phyloP scores from a whole-genome alignment of 1,140 invertebrate species.

The Colletes latitarsis region DNA sequence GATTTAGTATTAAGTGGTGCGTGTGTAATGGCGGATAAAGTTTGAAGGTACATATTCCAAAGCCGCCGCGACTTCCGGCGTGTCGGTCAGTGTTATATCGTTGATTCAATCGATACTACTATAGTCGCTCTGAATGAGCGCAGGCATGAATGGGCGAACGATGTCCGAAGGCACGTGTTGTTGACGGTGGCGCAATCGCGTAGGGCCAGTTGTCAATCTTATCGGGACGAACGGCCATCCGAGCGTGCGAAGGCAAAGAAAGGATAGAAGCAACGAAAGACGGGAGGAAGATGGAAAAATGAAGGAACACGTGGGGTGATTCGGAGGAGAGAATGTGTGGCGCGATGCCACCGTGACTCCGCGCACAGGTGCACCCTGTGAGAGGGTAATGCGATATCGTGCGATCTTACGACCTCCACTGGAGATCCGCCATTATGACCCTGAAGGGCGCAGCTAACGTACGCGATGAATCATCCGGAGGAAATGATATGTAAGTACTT shows the following conservation, averaged over 20 bases:
- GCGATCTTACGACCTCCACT: slow-evolving; percentile 56
- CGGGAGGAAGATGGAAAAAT: not conserved
- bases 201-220: slow-evolving; percentile 43
- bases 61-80: slow-evolving; percentile 1
- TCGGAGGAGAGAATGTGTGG: slow-evolving; percentile 38
- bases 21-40: not conserved
- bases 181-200: slow-evolving; percentile 23
- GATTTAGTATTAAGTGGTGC: no score
- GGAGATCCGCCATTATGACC: slow-evolving; percentile 33
- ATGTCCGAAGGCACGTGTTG: slow-evolving; percentile 22
- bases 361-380: slow-evolving; percentile 62
- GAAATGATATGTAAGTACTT: slow-evolving; percentile 59
- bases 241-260: not conserved
- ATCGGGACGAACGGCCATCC: slow-evolving; percentile 36
- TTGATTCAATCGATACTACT: slow-evolving; percentile 25
- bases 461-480: slow-evolving; percentile 62
- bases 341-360: slow-evolving; percentile 33
- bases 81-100: not conserved
- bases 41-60: not conserved
- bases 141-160: slow-evolving; percentile 54
- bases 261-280: not conserved
- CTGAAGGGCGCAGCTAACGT: slow-evolving; percentile 43
- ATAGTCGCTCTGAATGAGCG: slow-evolving; percentile 13
- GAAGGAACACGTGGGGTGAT: slow-evolving; percentile 32
- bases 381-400: slow-evolving; percentile 68